These are phyloP conservation scores for Acanthosepion lycidas DNA, from an alignment of 2,888 invertebrate genomes.

Conservation along the genomic window DNA sequence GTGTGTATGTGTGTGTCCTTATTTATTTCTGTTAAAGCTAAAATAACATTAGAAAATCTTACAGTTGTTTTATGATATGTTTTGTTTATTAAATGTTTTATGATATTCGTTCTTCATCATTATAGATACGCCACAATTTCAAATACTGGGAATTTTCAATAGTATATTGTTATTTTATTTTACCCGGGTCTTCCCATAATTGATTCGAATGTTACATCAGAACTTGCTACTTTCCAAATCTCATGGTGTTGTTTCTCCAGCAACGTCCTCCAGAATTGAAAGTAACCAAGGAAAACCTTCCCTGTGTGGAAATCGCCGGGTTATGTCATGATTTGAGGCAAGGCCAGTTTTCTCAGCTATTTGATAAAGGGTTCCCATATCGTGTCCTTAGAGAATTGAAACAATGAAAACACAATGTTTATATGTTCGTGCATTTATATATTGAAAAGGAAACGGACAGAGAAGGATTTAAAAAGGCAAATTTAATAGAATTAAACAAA, in stretches of 20 bases:
- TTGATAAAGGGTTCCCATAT: constrained; percentile 77
- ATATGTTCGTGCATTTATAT: constrained; percentile 76
- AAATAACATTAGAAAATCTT: background rate
- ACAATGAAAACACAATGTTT: constrained; percentile 76
- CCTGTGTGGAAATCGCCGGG: constrained; percentile 80
- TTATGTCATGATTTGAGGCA: constrained; percentile 82
- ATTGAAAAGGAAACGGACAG: constrained; percentile 70
- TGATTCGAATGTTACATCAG: constrained; percentile 81
- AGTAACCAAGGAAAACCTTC: constrained; percentile 76
- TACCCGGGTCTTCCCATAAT: constrained; percentile 77
- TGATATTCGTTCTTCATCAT: constrained; percentile 77
- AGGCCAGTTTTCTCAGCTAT: constrained; percentile 82
- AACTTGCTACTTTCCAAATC: constrained; percentile 75
- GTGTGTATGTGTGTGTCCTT: too few species aligned
- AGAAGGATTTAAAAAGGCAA: constrained; percentile 67
- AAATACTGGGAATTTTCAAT: constrained; percentile 80
- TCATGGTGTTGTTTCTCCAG: constrained; percentile 61
- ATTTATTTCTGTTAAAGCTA: background rate
- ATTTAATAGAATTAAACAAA: constrained; percentile 71
- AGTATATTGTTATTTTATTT: constrained; percentile 76
- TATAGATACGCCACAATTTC: constrained; percentile 80
- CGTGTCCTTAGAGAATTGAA: constrained; percentile 54
- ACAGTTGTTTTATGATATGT: too few species aligned
- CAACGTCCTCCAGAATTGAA: constrained; percentile 73
- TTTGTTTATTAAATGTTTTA: constrained; percentile 72